phyloP scores from a whole-genome alignment of 2,888 invertebrate species.

The Drosophila rellima region DNA sequence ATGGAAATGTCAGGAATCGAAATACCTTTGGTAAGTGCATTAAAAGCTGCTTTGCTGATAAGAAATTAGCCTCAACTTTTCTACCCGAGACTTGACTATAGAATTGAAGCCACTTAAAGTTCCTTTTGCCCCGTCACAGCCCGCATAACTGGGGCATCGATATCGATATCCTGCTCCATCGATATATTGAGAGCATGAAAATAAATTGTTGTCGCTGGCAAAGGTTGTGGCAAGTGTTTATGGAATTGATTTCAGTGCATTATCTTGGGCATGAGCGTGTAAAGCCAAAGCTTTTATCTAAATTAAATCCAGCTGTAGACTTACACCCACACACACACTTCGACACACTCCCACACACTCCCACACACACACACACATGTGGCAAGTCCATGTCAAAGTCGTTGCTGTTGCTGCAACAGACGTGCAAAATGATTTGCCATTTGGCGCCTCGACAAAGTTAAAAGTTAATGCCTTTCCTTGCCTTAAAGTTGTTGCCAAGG shows the following conservation, averaged over 20 bases:
- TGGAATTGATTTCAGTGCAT: constrained; percentile 76
- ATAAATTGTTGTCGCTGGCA: constrained; percentile 72
- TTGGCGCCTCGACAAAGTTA: constrained; percentile 55
- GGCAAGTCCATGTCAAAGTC: constrained; percentile 37
- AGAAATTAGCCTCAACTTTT: constrained; percentile 43
- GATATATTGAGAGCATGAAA: constrained; percentile 59
- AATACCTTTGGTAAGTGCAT: constrained; percentile 14
- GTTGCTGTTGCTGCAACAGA: constrained; percentile 33
- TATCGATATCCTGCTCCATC: too few relatives aligned
- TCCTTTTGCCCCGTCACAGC: not conserved
- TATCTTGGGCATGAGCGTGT: constrained; percentile 42
- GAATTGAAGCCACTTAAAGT: constrained; percentile 18
- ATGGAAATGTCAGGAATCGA: too few relatives aligned
- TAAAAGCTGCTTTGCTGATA: constrained; percentile 5
- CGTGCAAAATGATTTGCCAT: constrained; percentile 70
- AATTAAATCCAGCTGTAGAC: constrained; percentile 72
- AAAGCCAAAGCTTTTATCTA: constrained; percentile 74
- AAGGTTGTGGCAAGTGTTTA: constrained; percentile 66
- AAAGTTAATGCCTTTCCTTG: constrained; percentile 45
- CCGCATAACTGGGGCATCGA: constrained; percentile 11
- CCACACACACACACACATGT: constrained; percentile 18
- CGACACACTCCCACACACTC: constrained; percentile 1
- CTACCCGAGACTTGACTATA: not conserved
- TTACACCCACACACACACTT: constrained; percentile 23
- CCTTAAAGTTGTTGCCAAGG: constrained; percentile 38